Evolutionary conservation across 2,113 vertebrate species (phyloP).

Genomic region (Chaenogobius annularis): DNA sequence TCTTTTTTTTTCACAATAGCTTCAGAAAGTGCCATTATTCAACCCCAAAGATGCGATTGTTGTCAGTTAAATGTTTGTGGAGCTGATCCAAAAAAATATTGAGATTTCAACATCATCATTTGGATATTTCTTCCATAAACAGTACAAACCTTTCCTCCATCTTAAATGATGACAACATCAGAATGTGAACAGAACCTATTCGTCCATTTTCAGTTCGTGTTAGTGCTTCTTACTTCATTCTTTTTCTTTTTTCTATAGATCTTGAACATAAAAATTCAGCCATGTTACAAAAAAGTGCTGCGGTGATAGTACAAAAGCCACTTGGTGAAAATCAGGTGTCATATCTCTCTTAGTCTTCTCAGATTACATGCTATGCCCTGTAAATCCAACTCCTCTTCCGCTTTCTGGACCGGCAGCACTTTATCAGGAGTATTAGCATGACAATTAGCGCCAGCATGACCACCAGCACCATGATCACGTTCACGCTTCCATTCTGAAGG

Average conservation of each 20-base stretch:
- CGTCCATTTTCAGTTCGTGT: not conserved
- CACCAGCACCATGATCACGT: slow-evolving; percentile 73
- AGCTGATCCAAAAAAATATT: no score
- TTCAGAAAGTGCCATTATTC: no score
- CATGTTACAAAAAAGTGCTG: not conserved
- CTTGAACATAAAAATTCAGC: not conserved
- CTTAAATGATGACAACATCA: no score
- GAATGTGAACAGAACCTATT: no score
- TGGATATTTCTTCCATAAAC: no score
- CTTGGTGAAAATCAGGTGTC: not conserved
- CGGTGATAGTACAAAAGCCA: not conserved
- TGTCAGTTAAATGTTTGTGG: no score
- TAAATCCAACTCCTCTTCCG: slow-evolving; percentile 57
- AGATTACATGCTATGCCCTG: slow-evolving; percentile 43
- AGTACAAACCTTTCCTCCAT: no score
- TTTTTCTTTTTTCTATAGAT: not conserved
- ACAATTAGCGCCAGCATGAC: slow-evolving; percentile 58
- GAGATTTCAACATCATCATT: no score
- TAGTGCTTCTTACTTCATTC: slow-evolving; percentile 1
- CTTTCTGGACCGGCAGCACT: slow-evolving; percentile 52
- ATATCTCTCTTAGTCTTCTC: not conserved
- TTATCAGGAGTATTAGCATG: slow-evolving; percentile 59
- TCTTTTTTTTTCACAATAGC: no score
- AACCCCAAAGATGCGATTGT: no score
- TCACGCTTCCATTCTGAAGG: slow-evolving; percentile 67